Evolutionary conservation across 2,113 vertebrate species (phyloP), one percentile per base, ranked within the genome.

Genomic region (Etia nguti): DNA sequence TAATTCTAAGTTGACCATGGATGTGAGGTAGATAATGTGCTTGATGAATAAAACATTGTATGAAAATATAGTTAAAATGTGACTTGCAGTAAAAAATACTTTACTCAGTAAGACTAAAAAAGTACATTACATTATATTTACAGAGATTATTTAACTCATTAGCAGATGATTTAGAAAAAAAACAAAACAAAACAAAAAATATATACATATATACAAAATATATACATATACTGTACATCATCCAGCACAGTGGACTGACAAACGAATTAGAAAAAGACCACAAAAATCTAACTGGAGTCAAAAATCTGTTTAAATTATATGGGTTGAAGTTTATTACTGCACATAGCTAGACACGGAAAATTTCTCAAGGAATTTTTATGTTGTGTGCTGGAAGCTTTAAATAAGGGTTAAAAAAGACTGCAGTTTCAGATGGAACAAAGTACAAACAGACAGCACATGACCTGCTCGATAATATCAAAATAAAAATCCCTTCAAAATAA

Each of bases 251-350:
- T 1, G n/a, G n/a, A n/a, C n/a, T n/a, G 6, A 36, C 34, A 68
- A 8, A 1, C 0, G 0, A 68, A 2, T 68, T 22, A 24, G 4
- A 43, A 70, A 43, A 9, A 26, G 12, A 26, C n/a, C 43, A 9
- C 68, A 26, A 46, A 46, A 46, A 26, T 46, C 8, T 6, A 24
- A 73, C 20, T 22, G 6, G 36, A 70, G 36, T 70, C 36, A 70
- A n/a, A 70, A 43, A 70, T 41, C 12, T 22, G 62, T 68, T 34
- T 15, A 15, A 43, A n/a, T 22, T 13, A 38, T 38, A 43, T 2
- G 5, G 5, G 65, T 8, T 73, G n/a, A 43, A 26, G 38, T 26
- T 46, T 18, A 22, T 18, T 10, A 18, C 22, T 29, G 2, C 22
- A 73, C 22, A 29, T 73, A 75, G 7, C 12, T 70, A 0, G 22